A percentile compares a stretch with the other conserved stretches of the same genome.
These are phyloP conservation scores for Sebastes vulpes DNA, from an alignment of 2,797 vertebrate species.

Conservation along the genomic window DNA sequence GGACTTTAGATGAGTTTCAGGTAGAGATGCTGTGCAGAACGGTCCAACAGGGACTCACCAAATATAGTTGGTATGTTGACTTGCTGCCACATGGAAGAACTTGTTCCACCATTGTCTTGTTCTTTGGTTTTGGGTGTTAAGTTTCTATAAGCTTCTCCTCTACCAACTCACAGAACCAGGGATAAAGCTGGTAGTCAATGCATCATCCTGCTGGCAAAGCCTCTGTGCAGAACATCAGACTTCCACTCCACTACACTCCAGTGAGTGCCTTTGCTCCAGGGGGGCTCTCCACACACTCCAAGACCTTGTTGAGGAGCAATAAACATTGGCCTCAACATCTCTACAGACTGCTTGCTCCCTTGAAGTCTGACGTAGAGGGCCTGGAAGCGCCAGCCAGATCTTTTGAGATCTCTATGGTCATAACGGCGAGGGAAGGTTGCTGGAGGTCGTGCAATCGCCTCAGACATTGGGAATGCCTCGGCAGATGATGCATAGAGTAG, in stretches of 20 bases:
- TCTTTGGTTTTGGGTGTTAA: neutral
- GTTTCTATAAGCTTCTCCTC: neutral
- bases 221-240: constrained; percentile 9
- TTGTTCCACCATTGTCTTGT: constrained; percentile 6
- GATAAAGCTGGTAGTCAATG: constrained; percentile 5
- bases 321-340: constrained; percentile 20
- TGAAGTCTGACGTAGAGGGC: neutral
- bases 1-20: neutral
- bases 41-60: neutral
- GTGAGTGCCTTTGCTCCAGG: constrained; percentile 18
- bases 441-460: neutral
- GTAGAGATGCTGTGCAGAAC: neutral
- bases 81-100: neutral
- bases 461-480: neutral
- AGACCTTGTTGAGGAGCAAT: constrained; percentile 10
- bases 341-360: neutral
- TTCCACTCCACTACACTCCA: constrained; percentile 32
- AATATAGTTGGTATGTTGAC: neutral
- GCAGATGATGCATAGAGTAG: neutral
- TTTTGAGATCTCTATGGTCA: constrained; percentile 13
- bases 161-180: neutral
- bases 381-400: constrained; percentile 7
- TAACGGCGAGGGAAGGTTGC: constrained; percentile 1
- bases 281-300: neutral
- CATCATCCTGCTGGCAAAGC: constrained; percentile 13